Percentiles rank a stretch among this genome's conserved stretches.
phyloP scores from a whole-genome alignment of 2,797 vertebrate species.

The Aplochiton taeniatus region DNA sequence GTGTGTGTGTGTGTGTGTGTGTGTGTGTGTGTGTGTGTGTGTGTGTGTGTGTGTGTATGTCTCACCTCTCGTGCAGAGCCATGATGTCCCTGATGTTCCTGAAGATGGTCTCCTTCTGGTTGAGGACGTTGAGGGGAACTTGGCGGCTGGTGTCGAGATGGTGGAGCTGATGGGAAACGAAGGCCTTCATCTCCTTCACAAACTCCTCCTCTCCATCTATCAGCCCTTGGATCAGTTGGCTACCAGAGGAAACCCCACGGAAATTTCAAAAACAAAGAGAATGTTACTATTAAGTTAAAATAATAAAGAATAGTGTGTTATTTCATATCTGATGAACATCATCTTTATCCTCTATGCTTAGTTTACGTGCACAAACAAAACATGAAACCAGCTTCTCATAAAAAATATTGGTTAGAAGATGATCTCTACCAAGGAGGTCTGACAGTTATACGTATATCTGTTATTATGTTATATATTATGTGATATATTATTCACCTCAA shows the following conservation, averaged over 20 bases:
- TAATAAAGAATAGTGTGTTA: background rate
- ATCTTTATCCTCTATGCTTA: no score
- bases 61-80: constrained; percentile 84
- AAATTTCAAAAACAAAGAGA: background rate
- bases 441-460: no score
- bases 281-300: background rate
- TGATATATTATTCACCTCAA: constrained; percentile 77
- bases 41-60: no score
- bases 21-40: background rate
- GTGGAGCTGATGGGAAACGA: constrained; percentile 81
- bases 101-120: constrained; percentile 88
- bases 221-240: constrained; percentile 86
- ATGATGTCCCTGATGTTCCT: constrained; percentile 88
- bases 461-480: background rate
- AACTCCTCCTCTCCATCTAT: constrained; percentile 88
- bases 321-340: no score
- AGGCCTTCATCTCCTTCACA: constrained; percentile 83
- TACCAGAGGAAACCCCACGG: constrained; percentile 39
- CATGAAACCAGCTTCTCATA: no score
- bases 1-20: background rate
- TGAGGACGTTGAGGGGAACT: constrained; percentile 76
- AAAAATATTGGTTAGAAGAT: no score
- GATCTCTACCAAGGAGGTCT: no score
- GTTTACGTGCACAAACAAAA: no score
- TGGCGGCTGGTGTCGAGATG: constrained; percentile 74